Evolutionary conservation across 2,888 invertebrate species (phyloP).

Genomic region (Lottia gigantea): DNA sequence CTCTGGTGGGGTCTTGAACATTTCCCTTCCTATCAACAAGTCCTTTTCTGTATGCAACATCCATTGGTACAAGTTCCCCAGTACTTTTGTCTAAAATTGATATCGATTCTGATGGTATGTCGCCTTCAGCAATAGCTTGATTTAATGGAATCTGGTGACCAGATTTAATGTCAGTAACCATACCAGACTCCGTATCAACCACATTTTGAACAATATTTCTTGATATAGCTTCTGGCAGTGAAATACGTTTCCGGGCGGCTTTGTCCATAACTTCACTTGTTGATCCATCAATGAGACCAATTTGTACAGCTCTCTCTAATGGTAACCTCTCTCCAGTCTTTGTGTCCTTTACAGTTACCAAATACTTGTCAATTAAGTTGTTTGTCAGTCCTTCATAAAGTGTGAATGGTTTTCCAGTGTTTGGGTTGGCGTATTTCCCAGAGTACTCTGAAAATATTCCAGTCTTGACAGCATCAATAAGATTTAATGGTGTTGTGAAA

Average conservation of each 20-base stretch:
- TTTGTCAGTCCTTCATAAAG: conserved; percentile 81
- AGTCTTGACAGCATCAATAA: conserved; percentile 53
- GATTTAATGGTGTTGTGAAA: conserved; percentile 59
- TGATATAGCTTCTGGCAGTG: conserved; percentile 53
- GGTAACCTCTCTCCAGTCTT: conserved; percentile 51
- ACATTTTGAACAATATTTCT: conserved; percentile 56
- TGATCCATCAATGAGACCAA: conserved; percentile 82
- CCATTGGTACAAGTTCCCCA: conserved; percentile 69
- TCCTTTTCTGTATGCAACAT: conserved; percentile 71
- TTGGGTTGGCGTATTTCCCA: conserved; percentile 75
- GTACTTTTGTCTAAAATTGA: conserved; percentile 52
- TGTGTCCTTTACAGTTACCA: conserved; percentile 59
- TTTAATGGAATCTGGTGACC: conserved; percentile 85
- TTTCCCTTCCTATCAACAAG: conserved; percentile 75
- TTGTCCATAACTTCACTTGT: conserved; percentile 70
- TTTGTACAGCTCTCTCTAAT: conserved; percentile 70
- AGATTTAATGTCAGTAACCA: conserved; percentile 83
- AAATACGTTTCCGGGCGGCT: conserved; percentile 34
- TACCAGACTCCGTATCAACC: conserved; percentile 46
- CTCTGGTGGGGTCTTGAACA: conserved; percentile 81
- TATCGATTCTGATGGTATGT: conserved; percentile 44
- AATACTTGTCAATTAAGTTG: conserved; percentile 54
- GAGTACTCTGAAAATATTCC: conserved; percentile 47
- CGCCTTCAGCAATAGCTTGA: conserved; percentile 81
- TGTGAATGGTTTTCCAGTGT: conserved; percentile 82